Evolutionary conservation across 2,888 invertebrate species (phyloP), one percentile per base, ranked within the genome.

Genomic region (Danaus chrysippus): DNA sequence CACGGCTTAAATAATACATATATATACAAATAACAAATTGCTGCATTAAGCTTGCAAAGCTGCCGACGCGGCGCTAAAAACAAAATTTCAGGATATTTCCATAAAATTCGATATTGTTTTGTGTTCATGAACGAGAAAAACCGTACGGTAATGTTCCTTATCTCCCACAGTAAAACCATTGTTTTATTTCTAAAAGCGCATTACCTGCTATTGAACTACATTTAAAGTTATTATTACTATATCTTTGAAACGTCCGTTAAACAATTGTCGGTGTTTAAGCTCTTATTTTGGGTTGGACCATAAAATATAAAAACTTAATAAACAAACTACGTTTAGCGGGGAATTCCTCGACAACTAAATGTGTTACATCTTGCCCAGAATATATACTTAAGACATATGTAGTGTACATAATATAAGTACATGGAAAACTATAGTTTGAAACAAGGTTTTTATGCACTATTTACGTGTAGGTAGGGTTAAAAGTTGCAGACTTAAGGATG

Each of bases 181-280:
- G 46, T 46, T 46, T n/a, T 8, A 46, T 46, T 46, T 46, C 15
- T 11, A 46, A 46, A n/a, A n/a, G 12, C n/a, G 12, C n/a, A 43
- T 43, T 43, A 43, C 43, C 43, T 43, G 43, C 43, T 43, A 43
- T 43, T 43, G 43, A 43, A 43, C n/a, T 43, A 43, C 43, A 43
- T 43, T 43, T 43, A 12, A n/a, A 46, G 9, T 46, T 46, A 46
- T 46, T 46, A n/a, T 46, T 13, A 46, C n/a, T 13, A 46, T 1
- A 5, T 46, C 46, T 46, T 46, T 46, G 46, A 46, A 46, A n/a
- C 15, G 15, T 13, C 46, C 46, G 46, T 46, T 13, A 46, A 46
- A 46, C 46, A 9, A n/a, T n/a, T 13, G 9, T 13, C n/a, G 12
- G n/a, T 2, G 15, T 46, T 13, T 43, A 43, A 34, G 23, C 23